Evolutionary conservation across 53 echinoderm and acorn worm species (phyloP), one percentile per base, ranked within the genome.

Genomic region (Henricia sp.): DNA sequence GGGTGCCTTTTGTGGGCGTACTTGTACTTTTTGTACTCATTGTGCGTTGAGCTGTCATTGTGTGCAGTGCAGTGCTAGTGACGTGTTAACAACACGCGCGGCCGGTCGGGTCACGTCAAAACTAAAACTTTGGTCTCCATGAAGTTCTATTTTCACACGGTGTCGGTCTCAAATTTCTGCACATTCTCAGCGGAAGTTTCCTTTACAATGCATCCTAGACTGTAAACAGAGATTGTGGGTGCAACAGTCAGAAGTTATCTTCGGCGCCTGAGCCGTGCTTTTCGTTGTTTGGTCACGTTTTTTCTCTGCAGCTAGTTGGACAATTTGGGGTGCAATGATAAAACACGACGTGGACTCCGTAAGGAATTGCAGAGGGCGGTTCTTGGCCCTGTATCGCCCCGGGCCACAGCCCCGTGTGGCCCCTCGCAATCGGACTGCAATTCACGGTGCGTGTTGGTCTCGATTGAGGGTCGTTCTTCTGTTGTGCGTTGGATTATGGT

Each of bases 361-460:
- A 64, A 80, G 80, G 21, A 50, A 44, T 80, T 16, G 0, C 11
- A 9, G 28, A 1, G 43, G 46, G 64, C 80, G 33, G 44, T 64
- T 43, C 46, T 33, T 34, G 44, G 64, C 39, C 65, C 20, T 27
- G 64, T 9, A 3, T 63, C 17, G 46, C n/a, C 65, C 32, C 29
- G 80, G 80, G 64, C n/a, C 63, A 62, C 48, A 63, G 80, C 63
- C 16, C 12, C 64, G 37, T 34, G 23, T 64, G 80, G 34, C 64
- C 80, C 80, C 80, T n/a, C 14, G 63, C 48, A 29, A 20, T 6
- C 14, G 17, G 39, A 25, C 59, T n/a, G n/a, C n/a, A n/a, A n/a
- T n/a, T n/a, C 42, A 77, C 62, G n/a, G 77, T 77, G 64, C 32
- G 64, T 64, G 64, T 64, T 48, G 28, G 48, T n/a, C 14, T n/a